Evolutionary conservation across 1,140 invertebrate genomes (phyloP).

Genomic region (Potamilus streckersoni): DNA sequence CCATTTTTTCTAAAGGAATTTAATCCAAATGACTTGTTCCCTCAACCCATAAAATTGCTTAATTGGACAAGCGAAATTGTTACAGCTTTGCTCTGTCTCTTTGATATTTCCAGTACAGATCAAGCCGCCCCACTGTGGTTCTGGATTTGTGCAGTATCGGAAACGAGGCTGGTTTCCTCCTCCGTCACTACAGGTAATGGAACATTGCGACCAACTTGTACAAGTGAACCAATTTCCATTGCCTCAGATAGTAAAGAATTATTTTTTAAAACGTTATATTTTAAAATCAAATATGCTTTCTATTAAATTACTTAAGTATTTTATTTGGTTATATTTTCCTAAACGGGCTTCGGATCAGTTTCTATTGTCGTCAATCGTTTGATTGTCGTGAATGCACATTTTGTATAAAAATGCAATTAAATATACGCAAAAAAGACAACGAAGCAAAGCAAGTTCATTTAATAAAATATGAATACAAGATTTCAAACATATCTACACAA

Average conservation of each 20-base stretch:
- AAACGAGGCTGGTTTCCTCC: constrained; percentile 72
- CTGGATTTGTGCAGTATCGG: constrained; percentile 65
- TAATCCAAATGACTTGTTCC: too few species aligned
- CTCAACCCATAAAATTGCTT: not conserved
- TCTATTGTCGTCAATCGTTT: constrained; percentile 12
- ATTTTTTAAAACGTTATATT: not conserved
- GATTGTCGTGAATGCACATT: constrained; percentile 16
- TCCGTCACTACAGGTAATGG: constrained; percentile 70
- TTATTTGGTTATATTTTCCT: constrained; percentile 70
- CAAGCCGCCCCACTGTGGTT: constrained; percentile 65
- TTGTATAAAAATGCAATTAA: not conserved
- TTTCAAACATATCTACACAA: not conserved
- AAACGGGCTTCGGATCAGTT: not conserved
- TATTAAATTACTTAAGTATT: constrained; percentile 66
- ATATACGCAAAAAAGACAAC: not conserved
- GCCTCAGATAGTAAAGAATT: constrained; percentile 28
- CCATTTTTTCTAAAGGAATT: too few species aligned
- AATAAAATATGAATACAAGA: too few species aligned
- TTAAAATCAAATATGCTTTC: not conserved
- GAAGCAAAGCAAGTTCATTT: too few species aligned
- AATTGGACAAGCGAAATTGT: constrained; percentile 13
- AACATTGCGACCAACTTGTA: constrained; percentile 67
- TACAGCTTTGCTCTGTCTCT: constrained; percentile 20
- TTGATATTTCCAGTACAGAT: constrained; percentile 29
- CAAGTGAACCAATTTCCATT: constrained; percentile 69